A percentile compares a stretch with the other conserved stretches of the same genome.
Conservation (phyloP, 2,888 invertebrate species). For the Drosophila lacicola region DNA sequence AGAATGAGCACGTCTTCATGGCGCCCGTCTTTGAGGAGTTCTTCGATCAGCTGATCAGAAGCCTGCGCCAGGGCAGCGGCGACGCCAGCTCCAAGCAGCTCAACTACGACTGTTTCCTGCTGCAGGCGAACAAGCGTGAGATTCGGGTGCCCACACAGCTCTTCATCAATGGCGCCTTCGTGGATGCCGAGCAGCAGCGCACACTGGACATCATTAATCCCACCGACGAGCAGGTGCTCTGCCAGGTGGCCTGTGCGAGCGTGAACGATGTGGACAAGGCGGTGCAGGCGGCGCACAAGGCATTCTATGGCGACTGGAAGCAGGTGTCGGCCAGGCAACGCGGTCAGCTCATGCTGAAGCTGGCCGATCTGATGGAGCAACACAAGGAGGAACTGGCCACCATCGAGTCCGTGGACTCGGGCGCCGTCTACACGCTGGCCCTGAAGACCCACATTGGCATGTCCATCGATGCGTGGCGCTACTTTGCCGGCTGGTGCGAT, state of each 20-base stretch:
- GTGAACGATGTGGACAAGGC: slow-evolving; percentile 94
- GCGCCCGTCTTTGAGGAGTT: slow-evolving; percentile 95
- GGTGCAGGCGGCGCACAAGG: slow-evolving; percentile 93
- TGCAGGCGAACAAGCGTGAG: slow-evolving; percentile 93
- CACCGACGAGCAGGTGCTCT: slow-evolving; percentile 92
- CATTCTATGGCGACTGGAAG: slow-evolving; percentile 97
- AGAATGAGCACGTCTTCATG: slow-evolving; percentile 97
- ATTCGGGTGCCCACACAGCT: slow-evolving; percentile 95
- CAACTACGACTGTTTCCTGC: slow-evolving; percentile 90
- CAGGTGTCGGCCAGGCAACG: slow-evolving; percentile 96
- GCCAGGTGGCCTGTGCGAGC: slow-evolving; percentile 90
- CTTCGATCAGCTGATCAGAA: slow-evolving; percentile 88
- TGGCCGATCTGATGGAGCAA: slow-evolving; percentile 97
- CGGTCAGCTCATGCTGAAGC: slow-evolving; percentile 92
- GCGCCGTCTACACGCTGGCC: slow-evolving; percentile 98
- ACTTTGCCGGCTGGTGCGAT: slow-evolving; percentile 98
- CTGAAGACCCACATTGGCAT: slow-evolving; percentile 98
- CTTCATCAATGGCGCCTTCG: slow-evolving; percentile 96
- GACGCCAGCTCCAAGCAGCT: slow-evolving; percentile 86
- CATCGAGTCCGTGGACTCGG: slow-evolving; percentile 96
- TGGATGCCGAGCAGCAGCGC: slow-evolving; percentile 90
- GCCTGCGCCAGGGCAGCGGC: slow-evolving; percentile 87
- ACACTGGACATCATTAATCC: slow-evolving; percentile 92
- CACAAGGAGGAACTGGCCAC: slow-evolving; percentile 98
- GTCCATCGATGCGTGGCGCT: slow-evolving; percentile 98